Percentiles rank a stretch among this genome's conserved stretches.
These are phyloP conservation scores for Thaumatotibia leucotreta DNA, from an alignment of 1,140 invertebrate genomes.

Conservation along the genomic window DNA sequence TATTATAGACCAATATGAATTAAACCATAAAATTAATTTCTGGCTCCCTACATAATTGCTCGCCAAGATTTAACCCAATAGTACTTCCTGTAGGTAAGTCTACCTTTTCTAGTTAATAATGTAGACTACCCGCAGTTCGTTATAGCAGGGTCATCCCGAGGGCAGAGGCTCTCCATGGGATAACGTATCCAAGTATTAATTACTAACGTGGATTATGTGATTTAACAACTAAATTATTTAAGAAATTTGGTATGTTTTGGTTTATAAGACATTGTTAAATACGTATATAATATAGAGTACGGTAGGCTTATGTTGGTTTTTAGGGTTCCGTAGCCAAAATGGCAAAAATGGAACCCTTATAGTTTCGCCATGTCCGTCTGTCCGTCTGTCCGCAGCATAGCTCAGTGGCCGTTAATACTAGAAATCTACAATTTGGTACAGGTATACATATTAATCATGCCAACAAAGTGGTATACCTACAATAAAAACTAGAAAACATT, in stretches of 20 bases:
- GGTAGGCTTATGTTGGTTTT: too few relatives aligned
- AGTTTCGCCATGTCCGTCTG: too few relatives aligned
- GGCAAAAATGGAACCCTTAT: too few relatives aligned
- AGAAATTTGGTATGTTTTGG: not conserved
- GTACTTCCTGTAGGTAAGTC: not conserved
- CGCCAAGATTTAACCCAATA: not conserved
- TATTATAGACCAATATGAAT: too few relatives aligned
- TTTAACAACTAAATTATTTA: slow-evolving; percentile 27
- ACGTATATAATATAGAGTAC: not conserved
- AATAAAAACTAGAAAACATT: too few relatives aligned
- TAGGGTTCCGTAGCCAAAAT: too few relatives aligned
- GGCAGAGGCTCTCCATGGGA: slow-evolving; percentile 36
- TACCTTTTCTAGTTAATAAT: slow-evolving; percentile 12
- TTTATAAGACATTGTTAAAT: not conserved
- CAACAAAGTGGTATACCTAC: too few relatives aligned
- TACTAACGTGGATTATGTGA: slow-evolving; percentile 23
- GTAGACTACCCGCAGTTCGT: slow-evolving; percentile 28
- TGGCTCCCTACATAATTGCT: not conserved
- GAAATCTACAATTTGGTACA: too few relatives aligned
- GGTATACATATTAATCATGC: too few relatives aligned
- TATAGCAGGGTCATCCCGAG: slow-evolving; percentile 52
- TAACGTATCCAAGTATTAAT: slow-evolving; percentile 44
- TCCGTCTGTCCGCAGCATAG: too few relatives aligned
- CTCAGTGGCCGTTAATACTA: too few relatives aligned
- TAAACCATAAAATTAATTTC: not conserved